These are phyloP conservation scores for Arbacia lixula DNA, from an alignment of 53 echinoderm and acorn worm species.

Conservation along the genomic window DNA sequence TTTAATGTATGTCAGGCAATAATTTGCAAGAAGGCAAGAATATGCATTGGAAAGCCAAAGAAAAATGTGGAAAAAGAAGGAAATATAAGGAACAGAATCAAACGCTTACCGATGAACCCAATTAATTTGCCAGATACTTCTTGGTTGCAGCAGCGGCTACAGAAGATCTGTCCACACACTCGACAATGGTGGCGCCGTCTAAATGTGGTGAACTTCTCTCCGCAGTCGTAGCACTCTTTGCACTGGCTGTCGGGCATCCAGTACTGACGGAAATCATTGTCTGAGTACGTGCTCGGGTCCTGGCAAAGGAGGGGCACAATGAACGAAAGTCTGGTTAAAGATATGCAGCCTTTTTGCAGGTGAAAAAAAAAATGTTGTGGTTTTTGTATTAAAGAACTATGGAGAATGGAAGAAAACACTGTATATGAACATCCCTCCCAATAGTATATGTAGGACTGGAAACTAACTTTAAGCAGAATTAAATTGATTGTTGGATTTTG, in stretches of 20 bases:
- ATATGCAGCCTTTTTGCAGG: too few relatives aligned
- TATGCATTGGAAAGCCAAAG: background rate
- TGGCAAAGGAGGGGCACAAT: conserved; percentile 9
- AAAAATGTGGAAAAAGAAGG: background rate
- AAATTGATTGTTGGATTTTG: too few relatives aligned
- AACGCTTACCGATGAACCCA: conserved; percentile 78
- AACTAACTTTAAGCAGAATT: too few relatives aligned
- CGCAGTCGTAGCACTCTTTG: conserved; percentile 97
- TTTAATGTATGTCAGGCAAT: too few relatives aligned
- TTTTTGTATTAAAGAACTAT: too few relatives aligned
- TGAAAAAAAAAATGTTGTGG: too few relatives aligned
- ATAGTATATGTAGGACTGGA: too few relatives aligned
- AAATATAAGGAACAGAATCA: background rate
- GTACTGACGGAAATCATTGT: conserved; percentile 85
- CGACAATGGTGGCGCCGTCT: conserved; percentile 94
- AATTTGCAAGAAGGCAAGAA: background rate
- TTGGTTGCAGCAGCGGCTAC: conserved; percentile 90
- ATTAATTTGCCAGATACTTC: conserved; percentile 91
- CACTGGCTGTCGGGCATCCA: conserved; percentile 99
- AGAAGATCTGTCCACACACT: conserved; percentile 96
- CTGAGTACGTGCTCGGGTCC: conserved; percentile 73
- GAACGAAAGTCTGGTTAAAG: background rate
- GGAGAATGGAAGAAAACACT: too few relatives aligned
- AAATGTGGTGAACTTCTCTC: conserved; percentile 94
- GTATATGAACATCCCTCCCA: too few relatives aligned